Evolutionary conservation across 1,140 invertebrate genomes (phyloP), one percentile per base, ranked within the genome.

Genomic region (Drosophila neocordata): DNA sequence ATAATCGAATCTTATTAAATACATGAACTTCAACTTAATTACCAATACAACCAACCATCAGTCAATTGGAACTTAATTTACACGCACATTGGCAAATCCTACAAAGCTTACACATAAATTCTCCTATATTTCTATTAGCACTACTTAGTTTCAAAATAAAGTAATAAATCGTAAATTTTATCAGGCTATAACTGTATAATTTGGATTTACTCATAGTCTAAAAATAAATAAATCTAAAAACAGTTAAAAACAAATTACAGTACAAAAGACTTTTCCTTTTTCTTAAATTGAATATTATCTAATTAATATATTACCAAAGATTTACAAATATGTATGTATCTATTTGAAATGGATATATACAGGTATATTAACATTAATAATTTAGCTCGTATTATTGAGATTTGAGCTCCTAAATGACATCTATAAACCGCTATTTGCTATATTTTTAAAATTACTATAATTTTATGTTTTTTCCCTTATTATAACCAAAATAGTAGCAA

Each of bases 21-120:
- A 53, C 41, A 76, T 76, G 62, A 58, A 75, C 66, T 72, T 69
- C 72, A 68, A 84, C 72, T 84, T 79, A 79, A 83, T 83, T 63
- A 74, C 70, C 24, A 57, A 71, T 65, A 55, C 56, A 65, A 44
- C 35, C 63, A 61, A 41, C 64, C 13, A 52, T 55, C 60, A 71
- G 41, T 48, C 63, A 77, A 62, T 56, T 11, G n/a, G 56, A 69
- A 69, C 41, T 48, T 41, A 58, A 18, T 56, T 51, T 11, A 27
- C 73, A 75, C 58, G 71, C 73, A 75, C 51, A 52, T 56, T 20
- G 51, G 31, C 37, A 15, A 31, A 34, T 27, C 31, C 5, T 2
- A 48, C 2, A 6, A 48, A 48, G 18, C 9, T 18, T 48, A 20
- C 41, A 44, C 41, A 7, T 15, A 44, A 1, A 20, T 20, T 48